phyloP scores from a whole-genome alignment of 2,113 vertebrate species.

The Rousettus leschenaultii region DNA sequence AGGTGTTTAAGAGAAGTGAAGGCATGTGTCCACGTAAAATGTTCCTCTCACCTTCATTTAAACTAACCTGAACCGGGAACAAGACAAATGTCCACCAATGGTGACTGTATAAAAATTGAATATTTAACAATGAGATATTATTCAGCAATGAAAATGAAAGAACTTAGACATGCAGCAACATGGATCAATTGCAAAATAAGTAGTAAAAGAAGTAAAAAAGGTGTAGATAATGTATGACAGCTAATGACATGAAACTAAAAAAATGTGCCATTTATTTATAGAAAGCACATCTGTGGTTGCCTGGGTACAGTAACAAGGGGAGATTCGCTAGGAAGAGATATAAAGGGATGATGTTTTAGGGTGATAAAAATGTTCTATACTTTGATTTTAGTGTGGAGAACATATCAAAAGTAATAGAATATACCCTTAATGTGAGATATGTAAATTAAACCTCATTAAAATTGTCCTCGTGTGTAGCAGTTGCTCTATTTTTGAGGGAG shows the following conservation, averaged over 20 bases:
- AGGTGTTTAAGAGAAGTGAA: slow-evolving; percentile 19
- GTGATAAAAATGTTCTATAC: background rate
- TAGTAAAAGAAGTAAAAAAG: background rate
- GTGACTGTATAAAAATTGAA: background rate
- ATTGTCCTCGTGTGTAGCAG: background rate
- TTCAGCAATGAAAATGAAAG: background rate
- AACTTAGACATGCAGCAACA: background rate
- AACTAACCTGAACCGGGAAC: background rate
- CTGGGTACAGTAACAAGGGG: background rate
- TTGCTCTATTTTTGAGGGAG: background rate
- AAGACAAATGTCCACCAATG: background rate
- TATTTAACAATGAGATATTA: background rate
- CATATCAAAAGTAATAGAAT: background rate
- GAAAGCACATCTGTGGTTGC: background rate
- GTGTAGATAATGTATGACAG: background rate
- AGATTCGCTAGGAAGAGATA: background rate
- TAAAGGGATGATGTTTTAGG: background rate
- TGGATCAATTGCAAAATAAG: background rate
- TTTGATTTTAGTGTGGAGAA: background rate
- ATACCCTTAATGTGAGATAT: background rate
- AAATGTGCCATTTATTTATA: background rate
- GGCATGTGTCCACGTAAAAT: background rate
- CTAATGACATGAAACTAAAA: background rate
- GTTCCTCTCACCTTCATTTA: background rate
- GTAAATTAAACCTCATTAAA: background rate